Base-by-base conservation (phyloP, 1,140 invertebrate species). In the Drosophila kikkawai region DNA sequence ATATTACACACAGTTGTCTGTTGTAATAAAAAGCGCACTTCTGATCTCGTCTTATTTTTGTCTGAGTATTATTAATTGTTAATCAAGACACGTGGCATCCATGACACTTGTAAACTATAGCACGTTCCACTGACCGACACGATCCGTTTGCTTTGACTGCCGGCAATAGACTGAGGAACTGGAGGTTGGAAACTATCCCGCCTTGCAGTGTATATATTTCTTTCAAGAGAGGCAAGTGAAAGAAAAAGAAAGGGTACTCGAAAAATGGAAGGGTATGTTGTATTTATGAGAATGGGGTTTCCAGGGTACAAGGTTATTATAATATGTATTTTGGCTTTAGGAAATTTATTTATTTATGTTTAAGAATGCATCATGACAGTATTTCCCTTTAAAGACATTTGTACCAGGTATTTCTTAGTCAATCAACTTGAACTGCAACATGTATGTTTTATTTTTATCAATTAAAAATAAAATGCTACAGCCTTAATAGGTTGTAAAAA, bases 81-180 rank as follows among this genome's bases (percentile, higher is more conserved):
- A 6, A 22, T 44, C 19, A 36, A 15, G 8, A 22, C 34, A 55
- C 51, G 37, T 50, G n/a, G 8, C 37, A 11, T 6, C 2, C 2
- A 34, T 9, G 3, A 17, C 17, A 34, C 26, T 65, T 51, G 29
- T 26, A 53, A 67, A 37, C 19, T n/a, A 42, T n/a, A 48, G 8
- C 12, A 32, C 17, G 15, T 26, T 36, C 56, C 11, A 22, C 32
- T 22, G 32, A 42, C 22, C 13, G 12, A 37, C 12, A 8, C 60
- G 17, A 53, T 65, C 59, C 45, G 55, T 32, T 56, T 60, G 26
- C 48, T 15, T 26, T 51, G 57, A 74, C 13, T 34, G 56, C 45
- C 19, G 36, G 17, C 12, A n/a, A 39, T 19, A 36, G 65, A 80
- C 73, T 78, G 75, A 47, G 12, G 2, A 65, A 34, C n/a, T 55